Evolutionary conservation across 2,888 invertebrate genomes (phyloP).

Genomic region (Tetragnatha montana): DNA sequence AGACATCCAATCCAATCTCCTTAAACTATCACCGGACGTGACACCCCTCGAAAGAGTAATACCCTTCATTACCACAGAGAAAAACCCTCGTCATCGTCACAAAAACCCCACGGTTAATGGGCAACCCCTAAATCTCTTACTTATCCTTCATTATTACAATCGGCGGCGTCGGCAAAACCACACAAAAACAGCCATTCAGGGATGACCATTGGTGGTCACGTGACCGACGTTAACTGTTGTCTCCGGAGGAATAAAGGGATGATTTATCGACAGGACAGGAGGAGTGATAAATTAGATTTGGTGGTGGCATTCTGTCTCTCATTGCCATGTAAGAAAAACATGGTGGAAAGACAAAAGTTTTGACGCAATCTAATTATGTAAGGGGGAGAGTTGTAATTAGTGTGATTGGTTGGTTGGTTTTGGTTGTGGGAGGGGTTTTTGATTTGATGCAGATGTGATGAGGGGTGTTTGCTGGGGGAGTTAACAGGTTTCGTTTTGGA

Average conservation of each 20-base stretch:
- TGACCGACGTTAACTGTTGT: neutral
- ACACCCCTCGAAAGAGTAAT: too few relatives aligned
- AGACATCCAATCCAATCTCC: too few relatives aligned
- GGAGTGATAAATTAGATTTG: conserved; percentile 5
- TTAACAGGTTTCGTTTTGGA: too few relatives aligned
- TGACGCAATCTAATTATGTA: neutral
- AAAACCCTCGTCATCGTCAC: neutral
- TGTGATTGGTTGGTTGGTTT: neutral
- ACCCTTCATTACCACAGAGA: too few relatives aligned
- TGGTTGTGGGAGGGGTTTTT: neutral
- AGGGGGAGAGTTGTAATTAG: neutral
- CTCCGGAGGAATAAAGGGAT: conserved; percentile 8
- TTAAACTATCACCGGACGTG: too few relatives aligned
- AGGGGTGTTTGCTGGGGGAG: neutral
- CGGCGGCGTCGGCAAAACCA: neutral
- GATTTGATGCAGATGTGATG: neutral
- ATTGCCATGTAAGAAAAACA: neutral
- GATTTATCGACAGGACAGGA: neutral
- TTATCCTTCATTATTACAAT: neutral
- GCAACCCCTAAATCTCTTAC: neutral
- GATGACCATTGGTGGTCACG: neutral
- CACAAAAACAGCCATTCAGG: neutral
- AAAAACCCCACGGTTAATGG: neutral
- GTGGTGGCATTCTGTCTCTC: neutral
- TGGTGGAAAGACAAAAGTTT: neutral